phyloP scores from a whole-genome alignment of 92 coral and sea anemone genomes.

The Diadumene lineata region DNA sequence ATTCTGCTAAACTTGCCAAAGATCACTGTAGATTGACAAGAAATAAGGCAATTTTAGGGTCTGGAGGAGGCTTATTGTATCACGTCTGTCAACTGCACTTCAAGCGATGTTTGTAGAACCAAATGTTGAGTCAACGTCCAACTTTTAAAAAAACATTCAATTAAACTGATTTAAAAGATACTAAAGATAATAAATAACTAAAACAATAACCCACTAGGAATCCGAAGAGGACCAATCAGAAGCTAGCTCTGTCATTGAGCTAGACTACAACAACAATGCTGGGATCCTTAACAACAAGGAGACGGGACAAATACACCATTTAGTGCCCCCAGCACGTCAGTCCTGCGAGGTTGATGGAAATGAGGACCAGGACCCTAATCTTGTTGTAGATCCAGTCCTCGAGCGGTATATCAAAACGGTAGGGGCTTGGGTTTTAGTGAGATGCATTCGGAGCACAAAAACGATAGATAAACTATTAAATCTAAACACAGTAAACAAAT shows the following conservation, averaged over 20 bases:
- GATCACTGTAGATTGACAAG: no score
- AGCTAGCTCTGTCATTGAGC: constrained; percentile 39
- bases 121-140: no score
- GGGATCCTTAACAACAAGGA: constrained; percentile 78
- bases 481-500: constrained; percentile 4
- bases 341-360: constrained; percentile 77
- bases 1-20: no score
- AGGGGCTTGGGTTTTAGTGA: constrained; percentile 27
- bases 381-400: constrained; percentile 40
- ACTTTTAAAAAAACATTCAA: neutral
- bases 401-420: constrained; percentile 46
- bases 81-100: no score
- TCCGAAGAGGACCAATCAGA: constrained; percentile 44
- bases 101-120: no score
- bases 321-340: constrained; percentile 82
- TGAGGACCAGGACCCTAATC: constrained; percentile 28
- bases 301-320: constrained; percentile 74
- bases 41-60: no score
- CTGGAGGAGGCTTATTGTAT: no score
- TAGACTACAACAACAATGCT: constrained; percentile 84
- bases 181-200: neutral
- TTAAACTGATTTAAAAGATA: neutral
- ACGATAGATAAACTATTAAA: neutral
- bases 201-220: constrained; percentile 42
- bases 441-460: neutral